These are phyloP conservation scores for Prionailurus viverrinus DNA, from an alignment of 2,113 vertebrate genomes.

Conservation along the genomic window DNA sequence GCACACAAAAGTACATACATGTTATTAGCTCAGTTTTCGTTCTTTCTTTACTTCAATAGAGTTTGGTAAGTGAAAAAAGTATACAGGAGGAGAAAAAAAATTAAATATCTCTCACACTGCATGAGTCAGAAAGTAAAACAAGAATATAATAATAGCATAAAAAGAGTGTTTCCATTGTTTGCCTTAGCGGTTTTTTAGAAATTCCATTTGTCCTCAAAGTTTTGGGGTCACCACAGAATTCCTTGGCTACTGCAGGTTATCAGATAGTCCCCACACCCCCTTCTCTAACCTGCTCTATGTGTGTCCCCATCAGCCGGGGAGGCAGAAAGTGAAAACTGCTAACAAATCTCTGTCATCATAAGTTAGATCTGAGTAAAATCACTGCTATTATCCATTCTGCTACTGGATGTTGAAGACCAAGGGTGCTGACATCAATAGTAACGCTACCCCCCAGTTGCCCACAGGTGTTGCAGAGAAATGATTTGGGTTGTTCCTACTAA, in stretches of 20 bases:
- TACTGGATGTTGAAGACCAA: neutral
- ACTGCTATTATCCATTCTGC: neutral
- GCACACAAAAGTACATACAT: neutral
- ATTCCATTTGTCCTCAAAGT: neutral
- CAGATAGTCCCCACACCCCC: neutral
- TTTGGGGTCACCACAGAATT: neutral
- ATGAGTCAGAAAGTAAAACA: slow-evolving; percentile 11
- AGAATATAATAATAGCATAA: neutral
- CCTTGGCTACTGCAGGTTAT: neutral
- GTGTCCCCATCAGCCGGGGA: neutral
- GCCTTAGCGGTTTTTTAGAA: neutral
- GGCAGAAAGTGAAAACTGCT: neutral
- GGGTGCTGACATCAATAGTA: neutral
- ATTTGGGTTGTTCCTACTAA: neutral
- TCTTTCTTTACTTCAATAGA: neutral
- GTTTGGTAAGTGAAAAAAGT: neutral
- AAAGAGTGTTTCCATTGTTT: neutral
- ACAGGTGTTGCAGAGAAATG: neutral
- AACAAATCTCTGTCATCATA: neutral
- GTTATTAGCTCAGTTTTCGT: neutral
- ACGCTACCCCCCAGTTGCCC: too few relatives aligned
- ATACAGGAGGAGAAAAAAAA: neutral
- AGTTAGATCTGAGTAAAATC: neutral
- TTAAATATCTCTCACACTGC: neutral
- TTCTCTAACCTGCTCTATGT: neutral